Evolutionary conservation across 2,888 invertebrate species (phyloP).

Genomic region (Cacoxenus indagator): DNA sequence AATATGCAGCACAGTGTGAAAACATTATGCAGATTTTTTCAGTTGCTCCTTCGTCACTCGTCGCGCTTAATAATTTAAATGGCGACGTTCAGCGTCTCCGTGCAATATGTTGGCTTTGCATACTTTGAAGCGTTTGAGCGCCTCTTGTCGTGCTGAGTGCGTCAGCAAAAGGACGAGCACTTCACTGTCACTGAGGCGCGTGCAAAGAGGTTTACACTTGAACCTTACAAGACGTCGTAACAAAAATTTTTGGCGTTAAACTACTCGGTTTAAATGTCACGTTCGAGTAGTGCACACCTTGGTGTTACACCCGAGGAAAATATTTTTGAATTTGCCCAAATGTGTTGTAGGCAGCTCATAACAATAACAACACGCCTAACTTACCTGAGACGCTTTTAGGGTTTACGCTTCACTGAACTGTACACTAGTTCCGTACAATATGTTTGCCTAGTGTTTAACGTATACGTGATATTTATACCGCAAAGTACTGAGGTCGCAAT

Average conservation of each 20-base stretch:
- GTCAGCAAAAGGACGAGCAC: background rate
- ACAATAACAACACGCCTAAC: background rate
- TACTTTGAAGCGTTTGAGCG: background rate
- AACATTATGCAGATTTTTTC: background rate
- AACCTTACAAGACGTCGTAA: background rate
- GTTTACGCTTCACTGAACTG: background rate
- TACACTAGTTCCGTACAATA: background rate
- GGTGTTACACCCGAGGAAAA: too few species aligned
- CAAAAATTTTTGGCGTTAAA: background rate
- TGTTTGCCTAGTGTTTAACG: background rate
- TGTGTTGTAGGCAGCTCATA: background rate
- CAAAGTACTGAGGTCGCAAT: background rate
- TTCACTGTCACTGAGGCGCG: background rate
- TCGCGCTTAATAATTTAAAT: background rate
- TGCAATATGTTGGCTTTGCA: constrained; percentile 1
- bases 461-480: background rate
- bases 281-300: background rate
- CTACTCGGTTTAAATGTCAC: background rate
- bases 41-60: background rate
- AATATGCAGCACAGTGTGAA: constrained; percentile 8
- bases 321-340: background rate
- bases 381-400: background rate
- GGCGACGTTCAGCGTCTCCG: background rate
- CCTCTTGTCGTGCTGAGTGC: background rate
- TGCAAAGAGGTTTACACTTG: background rate